A percentile compares a stretch with the other conserved stretches of the same genome.
Conservation (phyloP, 1,140 invertebrate genomes). For the Caerostris darwini region DNA sequence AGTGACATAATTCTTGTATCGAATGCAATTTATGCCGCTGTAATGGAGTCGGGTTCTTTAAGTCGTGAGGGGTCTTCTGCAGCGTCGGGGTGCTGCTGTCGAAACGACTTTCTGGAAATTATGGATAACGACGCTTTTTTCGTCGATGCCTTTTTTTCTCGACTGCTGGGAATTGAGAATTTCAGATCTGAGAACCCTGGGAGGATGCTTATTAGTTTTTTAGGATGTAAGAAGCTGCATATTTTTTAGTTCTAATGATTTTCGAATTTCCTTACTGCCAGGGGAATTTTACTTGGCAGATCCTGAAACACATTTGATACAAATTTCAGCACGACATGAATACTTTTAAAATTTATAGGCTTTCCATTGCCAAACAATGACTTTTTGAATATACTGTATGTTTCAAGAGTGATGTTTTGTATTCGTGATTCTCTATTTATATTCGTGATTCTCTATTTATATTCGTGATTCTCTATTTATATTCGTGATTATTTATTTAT, state of each 20-base stretch:
- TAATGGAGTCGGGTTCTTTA: conserved; percentile 56
- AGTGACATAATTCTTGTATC: conserved; percentile 75
- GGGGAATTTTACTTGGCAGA: too few relatives aligned
- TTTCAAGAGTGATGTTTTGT: too few relatives aligned
- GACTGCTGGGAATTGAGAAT: not conserved
- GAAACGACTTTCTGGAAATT: conserved; percentile 52
- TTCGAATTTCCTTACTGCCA: not conserved
- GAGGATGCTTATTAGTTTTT: not conserved
- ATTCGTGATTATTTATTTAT: too few relatives aligned
- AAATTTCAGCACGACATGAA: too few relatives aligned
- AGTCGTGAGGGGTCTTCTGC: conserved; percentile 24
- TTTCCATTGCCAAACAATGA: too few relatives aligned
- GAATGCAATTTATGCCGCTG: conserved; percentile 61
- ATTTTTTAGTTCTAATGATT: not conserved
- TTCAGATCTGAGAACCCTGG: not conserved
- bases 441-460: too few relatives aligned
- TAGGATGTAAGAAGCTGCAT: too few relatives aligned
- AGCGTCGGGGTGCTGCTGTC: not conserved
- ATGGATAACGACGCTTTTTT: conserved; percentile 22
- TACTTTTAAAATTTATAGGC: too few relatives aligned
- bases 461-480: too few relatives aligned
- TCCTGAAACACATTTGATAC: too few relatives aligned
- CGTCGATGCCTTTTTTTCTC: not conserved
- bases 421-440: too few relatives aligned
- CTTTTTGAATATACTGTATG: too few relatives aligned